Evolutionary conservation across 35 echinoderm and acorn worm genomes (phyloP), one percentile per base, ranked within the genome.

Genomic region (Chiridota heheva): DNA sequence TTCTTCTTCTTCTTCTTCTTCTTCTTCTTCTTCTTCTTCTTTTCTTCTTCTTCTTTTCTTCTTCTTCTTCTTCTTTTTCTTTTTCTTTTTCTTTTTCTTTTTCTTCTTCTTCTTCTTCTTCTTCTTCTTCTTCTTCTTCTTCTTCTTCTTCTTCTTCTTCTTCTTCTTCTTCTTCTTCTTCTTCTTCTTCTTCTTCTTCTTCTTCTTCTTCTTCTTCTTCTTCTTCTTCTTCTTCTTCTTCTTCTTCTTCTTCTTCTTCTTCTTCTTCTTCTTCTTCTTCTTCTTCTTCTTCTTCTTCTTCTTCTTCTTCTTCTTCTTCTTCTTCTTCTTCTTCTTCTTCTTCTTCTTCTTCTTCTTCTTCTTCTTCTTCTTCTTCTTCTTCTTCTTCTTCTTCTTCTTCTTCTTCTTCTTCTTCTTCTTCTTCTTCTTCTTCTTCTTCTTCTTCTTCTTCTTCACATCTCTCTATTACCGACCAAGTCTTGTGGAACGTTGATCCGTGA

Each of bases 11-110:
- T 31, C 26, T 63, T 27, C 33, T 63, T 27, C 26, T 63, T 31
- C 26, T 63, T 27, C 33, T 63, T 27, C 26, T 63, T 63, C 60
- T 63, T 63, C 60, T 63, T 63, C 60, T 63, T 25, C 25, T 63
- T 63, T 5, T 63, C 26, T 63, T 12, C 60, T 63, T 63, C 60
- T 63, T 63, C 25, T 63, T 63, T 31, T 10, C 25, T 25, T 63
- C 60, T 25, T 63, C 25, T 63, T 53, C n/a, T 53, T 12, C n/a
- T n/a, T 53, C 10, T n/a, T 53, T 53, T 10, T 53, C n/a, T 10
- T 53, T 12, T 10, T 53, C 48, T 53, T 53, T 12, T 12, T 12
- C 48, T 12, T 53, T 10, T 10, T 53, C 10, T 27, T 20, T n/a
- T 30, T n/a, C n/a, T n/a, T n/a, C n/a, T n/a, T n/a, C n/a, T n/a